Evolutionary conservation across 2,113 vertebrate species (phyloP).

Genomic region (Clarias batrachus): DNA sequence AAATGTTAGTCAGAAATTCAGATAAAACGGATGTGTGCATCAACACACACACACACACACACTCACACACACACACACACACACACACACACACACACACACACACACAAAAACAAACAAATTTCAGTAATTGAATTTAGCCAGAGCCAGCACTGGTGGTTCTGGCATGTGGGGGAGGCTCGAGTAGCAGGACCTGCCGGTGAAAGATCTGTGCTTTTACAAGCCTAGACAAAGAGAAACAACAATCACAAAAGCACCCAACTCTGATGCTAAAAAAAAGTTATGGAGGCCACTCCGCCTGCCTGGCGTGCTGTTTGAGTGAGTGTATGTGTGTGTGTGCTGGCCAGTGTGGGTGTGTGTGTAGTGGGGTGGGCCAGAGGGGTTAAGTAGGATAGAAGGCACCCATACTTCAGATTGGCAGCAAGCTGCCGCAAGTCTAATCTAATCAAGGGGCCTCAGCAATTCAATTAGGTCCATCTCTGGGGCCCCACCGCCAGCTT

Average conservation of each 20-base stretch:
- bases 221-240: conserved; percentile 95
- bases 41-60: conserved; percentile 18
- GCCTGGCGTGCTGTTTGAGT: conserved; percentile 55
- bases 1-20: background rate
- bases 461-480: conserved; percentile 99
- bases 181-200: conserved; percentile 78
- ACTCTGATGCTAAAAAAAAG: conserved; percentile 91
- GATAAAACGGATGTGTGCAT: background rate
- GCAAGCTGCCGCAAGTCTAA: conserved; percentile 99
- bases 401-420: conserved; percentile 99
- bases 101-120: conserved; percentile 55
- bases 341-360: conserved; percentile 56
- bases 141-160: conserved; percentile 62
- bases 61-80: conserved; percentile 13
- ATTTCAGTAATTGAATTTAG: conserved; percentile 83
- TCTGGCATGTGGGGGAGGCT: conserved; percentile 45
- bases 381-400: conserved; percentile 99
- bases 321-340: conserved; percentile 42
- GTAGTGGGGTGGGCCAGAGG: conserved; percentile 84
- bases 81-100: conserved; percentile 23
- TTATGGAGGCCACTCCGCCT: conserved; percentile 88
- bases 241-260: conserved; percentile 99
- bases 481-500: conserved; percentile 91
- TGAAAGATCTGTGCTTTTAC: conserved; percentile 98
- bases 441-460: conserved; percentile 92